phyloP scores from a whole-genome alignment of 2,888 invertebrate species.

The Nudaria mundana region DNA sequence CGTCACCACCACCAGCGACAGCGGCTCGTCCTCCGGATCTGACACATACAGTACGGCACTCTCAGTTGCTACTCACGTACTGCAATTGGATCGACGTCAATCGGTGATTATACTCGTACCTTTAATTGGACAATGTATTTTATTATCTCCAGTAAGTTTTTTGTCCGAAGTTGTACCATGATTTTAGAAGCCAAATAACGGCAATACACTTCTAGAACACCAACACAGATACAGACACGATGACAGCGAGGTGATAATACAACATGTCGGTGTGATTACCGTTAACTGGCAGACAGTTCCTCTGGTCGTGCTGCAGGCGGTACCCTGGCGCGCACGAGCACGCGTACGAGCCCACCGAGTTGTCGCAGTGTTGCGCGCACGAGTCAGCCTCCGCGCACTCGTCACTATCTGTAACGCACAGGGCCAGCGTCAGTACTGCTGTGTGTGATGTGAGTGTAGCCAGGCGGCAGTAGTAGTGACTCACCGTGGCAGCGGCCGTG shows the following conservation, averaged over 20 bases:
- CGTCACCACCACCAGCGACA: constrained; percentile 86
- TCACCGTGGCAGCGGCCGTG: constrained; percentile 81
- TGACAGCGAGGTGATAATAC: no score
- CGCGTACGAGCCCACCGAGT: constrained; percentile 83
- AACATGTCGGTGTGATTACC: constrained; percentile 79
- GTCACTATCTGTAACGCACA: constrained; percentile 82
- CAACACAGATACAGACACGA: no score
- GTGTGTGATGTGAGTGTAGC: no score
- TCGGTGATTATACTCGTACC: no score
- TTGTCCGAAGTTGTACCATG: no score
- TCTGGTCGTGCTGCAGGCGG: constrained; percentile 66
- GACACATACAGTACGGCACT: constrained; percentile 6
- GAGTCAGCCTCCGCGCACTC: constrained; percentile 87
- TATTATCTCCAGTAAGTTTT: no score
- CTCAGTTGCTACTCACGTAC: no score
- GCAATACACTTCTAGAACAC: no score
- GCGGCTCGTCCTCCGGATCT: constrained; percentile 84
- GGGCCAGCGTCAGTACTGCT: not conserved
- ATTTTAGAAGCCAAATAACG: no score
- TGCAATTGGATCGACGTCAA: no score
- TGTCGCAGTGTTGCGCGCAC: constrained; percentile 88
- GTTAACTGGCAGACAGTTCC: constrained; percentile 85
- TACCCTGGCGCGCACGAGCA: constrained; percentile 90
- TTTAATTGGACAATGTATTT: no score
- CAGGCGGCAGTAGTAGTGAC: no score